Conservation (phyloP, 1,140 invertebrate genomes). For the Ostrea edulis region DNA sequence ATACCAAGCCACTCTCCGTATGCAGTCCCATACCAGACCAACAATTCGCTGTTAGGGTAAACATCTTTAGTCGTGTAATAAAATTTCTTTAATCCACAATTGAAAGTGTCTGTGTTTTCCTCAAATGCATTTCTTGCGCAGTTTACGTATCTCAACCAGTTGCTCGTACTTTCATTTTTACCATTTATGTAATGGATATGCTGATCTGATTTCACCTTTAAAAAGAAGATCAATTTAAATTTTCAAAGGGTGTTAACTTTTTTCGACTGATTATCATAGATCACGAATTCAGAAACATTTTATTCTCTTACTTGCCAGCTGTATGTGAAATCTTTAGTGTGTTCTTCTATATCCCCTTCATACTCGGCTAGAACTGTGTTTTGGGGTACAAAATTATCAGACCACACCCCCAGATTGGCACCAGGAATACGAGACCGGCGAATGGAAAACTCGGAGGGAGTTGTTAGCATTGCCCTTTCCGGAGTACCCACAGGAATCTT, state of each 20-base stretch:
- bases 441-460: not conserved
- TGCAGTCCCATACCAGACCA: constrained; percentile 2
- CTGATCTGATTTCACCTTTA: not conserved
- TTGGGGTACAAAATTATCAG: not conserved
- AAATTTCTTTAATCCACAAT: constrained; percentile 20
- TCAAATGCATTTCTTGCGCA: constrained; percentile 23
- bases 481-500: not conserved
- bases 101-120: constrained; percentile 12
- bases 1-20: constrained; percentile 18
- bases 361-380: not conserved
- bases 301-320: not conserved
- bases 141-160: constrained; percentile 1
- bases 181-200: not conserved
- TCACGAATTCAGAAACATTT: not conserved
- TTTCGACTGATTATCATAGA: too few species aligned
- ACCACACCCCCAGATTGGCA: not conserved
- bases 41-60: not conserved
- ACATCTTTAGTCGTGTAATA: constrained; percentile 11
- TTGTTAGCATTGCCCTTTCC: not conserved
- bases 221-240: not conserved
- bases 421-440: not conserved
- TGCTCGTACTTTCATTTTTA: not conserved
- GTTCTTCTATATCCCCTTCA: not conserved
- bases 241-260: too few species aligned
- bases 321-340: not conserved